These are phyloP conservation scores for Phrynocephalus guinanensis DNA, from an alignment of 2,797 vertebrate species.

Conservation along the genomic window DNA sequence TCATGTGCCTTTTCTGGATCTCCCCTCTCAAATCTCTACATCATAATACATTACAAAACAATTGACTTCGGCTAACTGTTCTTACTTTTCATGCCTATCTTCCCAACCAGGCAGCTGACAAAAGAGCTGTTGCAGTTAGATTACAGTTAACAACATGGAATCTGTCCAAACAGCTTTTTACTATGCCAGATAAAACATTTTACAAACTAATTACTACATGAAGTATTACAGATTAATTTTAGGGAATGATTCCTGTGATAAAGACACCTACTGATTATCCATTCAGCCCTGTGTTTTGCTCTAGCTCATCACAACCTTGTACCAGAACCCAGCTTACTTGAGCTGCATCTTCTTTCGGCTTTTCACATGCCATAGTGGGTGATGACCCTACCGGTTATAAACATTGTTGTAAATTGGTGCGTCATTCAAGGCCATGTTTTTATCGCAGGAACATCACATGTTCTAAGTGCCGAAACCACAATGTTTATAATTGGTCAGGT, in stretches of 20 bases:
- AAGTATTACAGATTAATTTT: background rate
- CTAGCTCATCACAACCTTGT: background rate
- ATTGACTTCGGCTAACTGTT: background rate
- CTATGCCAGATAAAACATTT: background rate
- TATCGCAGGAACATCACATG: no score
- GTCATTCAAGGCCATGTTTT: no score
- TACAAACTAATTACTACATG: background rate
- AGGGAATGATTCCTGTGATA: background rate
- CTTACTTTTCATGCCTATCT: background rate
- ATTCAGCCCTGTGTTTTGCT: background rate
- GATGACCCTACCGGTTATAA: no score
- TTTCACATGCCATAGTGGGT: no score
- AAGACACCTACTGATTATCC: no score
- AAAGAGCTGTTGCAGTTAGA: no score
- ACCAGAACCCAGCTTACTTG: background rate
- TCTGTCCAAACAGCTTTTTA: background rate
- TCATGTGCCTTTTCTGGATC: background rate
- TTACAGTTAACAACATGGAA: no score
- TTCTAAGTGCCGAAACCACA: no score
- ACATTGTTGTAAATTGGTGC: no score
- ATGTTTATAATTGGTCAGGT: no score
- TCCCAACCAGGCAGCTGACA: no score
- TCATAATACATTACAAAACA: background rate
- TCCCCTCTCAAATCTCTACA: background rate
- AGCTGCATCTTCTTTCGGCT: background rate